Evolutionary conservation across 1,140 invertebrate genomes (phyloP).

Genomic region (Zophobas atratus): DNA sequence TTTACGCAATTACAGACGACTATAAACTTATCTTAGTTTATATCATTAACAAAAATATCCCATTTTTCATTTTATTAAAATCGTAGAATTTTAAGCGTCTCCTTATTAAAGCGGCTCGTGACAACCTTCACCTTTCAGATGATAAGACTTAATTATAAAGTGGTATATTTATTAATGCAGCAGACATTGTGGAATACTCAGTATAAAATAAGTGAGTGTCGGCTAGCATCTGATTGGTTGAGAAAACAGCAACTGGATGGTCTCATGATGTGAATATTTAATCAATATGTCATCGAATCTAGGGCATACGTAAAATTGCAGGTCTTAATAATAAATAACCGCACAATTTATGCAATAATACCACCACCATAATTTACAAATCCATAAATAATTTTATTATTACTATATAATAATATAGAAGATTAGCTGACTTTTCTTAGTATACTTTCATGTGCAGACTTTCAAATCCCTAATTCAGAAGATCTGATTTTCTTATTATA

Average conservation of each 20-base stretch:
- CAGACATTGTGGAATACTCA: not conserved
- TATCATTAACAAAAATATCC: not conserved
- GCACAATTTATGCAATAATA: too few relatives aligned
- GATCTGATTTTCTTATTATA: too few relatives aligned
- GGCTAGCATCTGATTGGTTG: conserved; percentile 1
- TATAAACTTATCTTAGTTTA: not conserved
- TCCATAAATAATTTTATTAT: too few relatives aligned
- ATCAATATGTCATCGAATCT: conserved; percentile 17
- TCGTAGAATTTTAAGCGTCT: not conserved
- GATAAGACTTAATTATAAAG: not conserved
- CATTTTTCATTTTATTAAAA: not conserved
- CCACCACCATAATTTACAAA: too few relatives aligned
- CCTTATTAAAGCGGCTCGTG: not conserved
- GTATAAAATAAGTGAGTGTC: not conserved
- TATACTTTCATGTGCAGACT: too few relatives aligned
- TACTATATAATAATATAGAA: too few relatives aligned
- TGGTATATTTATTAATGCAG: not conserved
- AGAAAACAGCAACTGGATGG: conserved; percentile 7
- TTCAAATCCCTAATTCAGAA: too few relatives aligned
- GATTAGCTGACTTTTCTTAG: too few relatives aligned
- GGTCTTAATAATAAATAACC: conserved; percentile 2
- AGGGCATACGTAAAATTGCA: conserved; percentile 1
- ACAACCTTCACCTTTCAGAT: conserved; percentile 3
- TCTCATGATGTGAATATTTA: not conserved
- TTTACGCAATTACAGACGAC: too few relatives aligned